phyloP scores from a whole-genome alignment of 2,888 invertebrate genomes.

The Prosapia bicincta region DNA sequence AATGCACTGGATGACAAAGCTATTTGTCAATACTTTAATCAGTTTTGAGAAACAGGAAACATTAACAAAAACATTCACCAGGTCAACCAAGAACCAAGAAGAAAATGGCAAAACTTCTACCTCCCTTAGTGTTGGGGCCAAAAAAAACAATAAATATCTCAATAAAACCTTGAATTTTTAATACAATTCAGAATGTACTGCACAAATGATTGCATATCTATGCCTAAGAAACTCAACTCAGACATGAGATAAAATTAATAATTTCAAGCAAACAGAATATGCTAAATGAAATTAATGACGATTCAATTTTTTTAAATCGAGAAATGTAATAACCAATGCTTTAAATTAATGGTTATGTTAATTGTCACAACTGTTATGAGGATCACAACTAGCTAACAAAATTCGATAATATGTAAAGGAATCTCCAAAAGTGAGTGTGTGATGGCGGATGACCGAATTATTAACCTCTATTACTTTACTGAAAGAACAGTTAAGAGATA shows the following conservation, averaged over 20 bases:
- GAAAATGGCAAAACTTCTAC: neutral
- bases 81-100: slow-evolving; percentile 3
- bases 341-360: slow-evolving; percentile 1
- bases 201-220: slow-evolving; percentile 12
- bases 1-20: too few relatives aligned
- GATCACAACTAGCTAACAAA: slow-evolving; percentile 11
- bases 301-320: neutral
- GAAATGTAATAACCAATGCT: slow-evolving; percentile 5
- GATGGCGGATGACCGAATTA: neutral
- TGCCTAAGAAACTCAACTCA: slow-evolving; percentile 15
- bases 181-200: slow-evolving; percentile 13
- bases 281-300: neutral
- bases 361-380: slow-evolving; percentile 10
- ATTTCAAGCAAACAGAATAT: slow-evolving; percentile 1
- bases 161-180: neutral
- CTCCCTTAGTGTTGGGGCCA: neutral
- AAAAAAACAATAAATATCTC: neutral
- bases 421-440: slow-evolving; percentile 8
- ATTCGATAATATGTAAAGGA: slow-evolving; percentile 7
- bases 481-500: slow-evolving; percentile 7
- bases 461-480: neutral
- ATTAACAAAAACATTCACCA: neutral
- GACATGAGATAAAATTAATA: slow-evolving; percentile 8
- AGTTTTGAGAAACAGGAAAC: slow-evolving; percentile 7
- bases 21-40: neutral